A percentile compares a stretch with the other conserved stretches of the same genome.
phyloP scores from a whole-genome alignment of 2,797 vertebrate genomes.

The Coendou prehensilis region DNA sequence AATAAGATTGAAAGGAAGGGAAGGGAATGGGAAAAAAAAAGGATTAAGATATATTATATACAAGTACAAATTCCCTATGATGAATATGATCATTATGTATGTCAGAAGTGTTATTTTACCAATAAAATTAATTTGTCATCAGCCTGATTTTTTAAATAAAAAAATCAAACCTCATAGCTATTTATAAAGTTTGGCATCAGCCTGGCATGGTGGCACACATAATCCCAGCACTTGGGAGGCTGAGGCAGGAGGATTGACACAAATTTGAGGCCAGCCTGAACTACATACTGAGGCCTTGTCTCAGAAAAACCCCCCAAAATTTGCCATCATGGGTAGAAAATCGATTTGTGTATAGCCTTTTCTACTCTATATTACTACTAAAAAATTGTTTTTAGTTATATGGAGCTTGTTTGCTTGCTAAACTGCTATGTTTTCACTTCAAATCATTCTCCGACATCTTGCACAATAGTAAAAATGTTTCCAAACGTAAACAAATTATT shows the following conservation, averaged over 20 bases:
- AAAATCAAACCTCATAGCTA: no score
- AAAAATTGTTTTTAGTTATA: neutral
- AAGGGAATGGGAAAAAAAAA: neutral
- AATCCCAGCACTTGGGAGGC: no score
- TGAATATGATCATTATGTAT: neutral
- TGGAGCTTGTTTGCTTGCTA: neutral
- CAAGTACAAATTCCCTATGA: neutral
- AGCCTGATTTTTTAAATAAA: neutral
- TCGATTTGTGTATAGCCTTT: neutral
- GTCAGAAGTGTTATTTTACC: neutral
- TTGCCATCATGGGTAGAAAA: neutral
- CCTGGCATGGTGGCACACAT: no score
- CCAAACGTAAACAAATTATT: constrained; percentile 4
- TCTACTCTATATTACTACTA: neutral
- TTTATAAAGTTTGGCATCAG: neutral
- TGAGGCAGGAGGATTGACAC: no score
- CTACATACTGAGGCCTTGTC: no score
- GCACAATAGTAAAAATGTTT: neutral
- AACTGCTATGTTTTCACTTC: neutral
- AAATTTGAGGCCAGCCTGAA: no score
- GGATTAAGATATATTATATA: neutral
- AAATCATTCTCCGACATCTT: constrained; percentile 20
- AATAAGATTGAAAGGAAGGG: neutral
- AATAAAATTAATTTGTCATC: neutral
- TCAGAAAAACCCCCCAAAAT: neutral